Evolutionary conservation across 2,797 vertebrate genomes (phyloP).

Genomic region (Yasuhikotakia modesta): DNA sequence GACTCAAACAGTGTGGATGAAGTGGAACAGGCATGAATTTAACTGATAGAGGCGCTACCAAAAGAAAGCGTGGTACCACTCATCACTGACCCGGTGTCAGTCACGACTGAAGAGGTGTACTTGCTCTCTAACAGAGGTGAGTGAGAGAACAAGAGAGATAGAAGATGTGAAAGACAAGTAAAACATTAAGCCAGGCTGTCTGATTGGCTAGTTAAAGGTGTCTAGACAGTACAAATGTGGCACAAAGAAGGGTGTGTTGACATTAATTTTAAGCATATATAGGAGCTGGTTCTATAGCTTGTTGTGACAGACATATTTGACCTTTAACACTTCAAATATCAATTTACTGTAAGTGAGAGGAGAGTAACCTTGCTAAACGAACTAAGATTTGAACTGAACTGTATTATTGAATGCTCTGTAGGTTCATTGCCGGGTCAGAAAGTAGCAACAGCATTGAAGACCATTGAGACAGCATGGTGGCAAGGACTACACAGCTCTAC

Average conservation of each 20-base stretch:
- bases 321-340: background rate
- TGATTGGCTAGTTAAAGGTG: too few relatives aligned
- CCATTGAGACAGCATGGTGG: constrained; percentile 86
- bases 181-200: too few relatives aligned
- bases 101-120: constrained; percentile 83
- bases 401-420: constrained; percentile 61
- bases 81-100: constrained; percentile 76
- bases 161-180: background rate
- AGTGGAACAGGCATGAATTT: constrained; percentile 77
- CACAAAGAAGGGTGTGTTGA: too few relatives aligned
- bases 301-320: background rate
- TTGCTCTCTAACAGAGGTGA: constrained; percentile 83
- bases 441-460: constrained; percentile 83
- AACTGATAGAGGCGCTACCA: constrained; percentile 81
- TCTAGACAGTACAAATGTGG: too few relatives aligned
- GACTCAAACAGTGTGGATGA: constrained; percentile 82
- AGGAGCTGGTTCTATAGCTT: background rate
- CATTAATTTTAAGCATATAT: too few relatives aligned
- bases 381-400: background rate
- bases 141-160: constrained; percentile 7
- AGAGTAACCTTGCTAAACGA: background rate
- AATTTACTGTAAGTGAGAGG: background rate
- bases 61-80: constrained; percentile 77
- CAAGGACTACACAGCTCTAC: constrained; percentile 94
- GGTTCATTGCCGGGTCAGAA: constrained; percentile 83